Evolutionary conservation across 1,140 invertebrate genomes (phyloP).

Genomic region (Laupala kohalensis): DNA sequence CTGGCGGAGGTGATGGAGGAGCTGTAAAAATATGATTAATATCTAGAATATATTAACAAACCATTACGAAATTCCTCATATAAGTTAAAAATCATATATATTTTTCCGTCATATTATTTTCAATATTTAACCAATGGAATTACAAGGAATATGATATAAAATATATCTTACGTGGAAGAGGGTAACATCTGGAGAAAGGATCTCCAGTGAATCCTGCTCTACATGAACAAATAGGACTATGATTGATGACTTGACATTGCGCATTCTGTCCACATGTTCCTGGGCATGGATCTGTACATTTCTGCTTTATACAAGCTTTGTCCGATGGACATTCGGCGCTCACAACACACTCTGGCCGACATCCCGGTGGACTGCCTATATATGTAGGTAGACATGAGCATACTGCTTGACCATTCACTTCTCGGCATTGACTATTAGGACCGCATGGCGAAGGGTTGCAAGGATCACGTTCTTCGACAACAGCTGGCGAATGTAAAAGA

Average conservation of each 20-base stretch:
- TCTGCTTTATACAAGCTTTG: slow-evolving; percentile 44
- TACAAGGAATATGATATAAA: slow-evolving; percentile 1
- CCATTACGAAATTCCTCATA: no score
- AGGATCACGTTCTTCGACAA: slow-evolving; percentile 18
- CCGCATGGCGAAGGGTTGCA: slow-evolving; percentile 25
- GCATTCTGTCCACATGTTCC: slow-evolving; percentile 51
- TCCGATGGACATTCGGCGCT: slow-evolving; percentile 47
- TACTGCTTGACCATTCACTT: slow-evolving; percentile 30
- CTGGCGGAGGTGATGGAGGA: slow-evolving; percentile 18
- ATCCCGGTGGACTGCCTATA: slow-evolving; percentile 53
- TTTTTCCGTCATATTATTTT: no score
- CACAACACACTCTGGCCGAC: slow-evolving; percentile 23
- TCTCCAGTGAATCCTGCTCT: slow-evolving; percentile 43
- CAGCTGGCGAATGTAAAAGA: slow-evolving; percentile 20
- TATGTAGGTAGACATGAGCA: slow-evolving; percentile 58
- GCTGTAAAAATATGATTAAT: slow-evolving; percentile 21
- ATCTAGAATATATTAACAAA: not conserved
- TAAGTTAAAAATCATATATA: no score
- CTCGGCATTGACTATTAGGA: slow-evolving; percentile 25
- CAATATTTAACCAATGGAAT: not conserved
- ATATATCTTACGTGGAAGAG: slow-evolving; percentile 22
- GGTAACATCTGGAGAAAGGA: slow-evolving; percentile 38
- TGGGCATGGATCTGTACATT: slow-evolving; percentile 49
- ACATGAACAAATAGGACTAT: slow-evolving; percentile 47
- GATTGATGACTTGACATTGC: slow-evolving; percentile 47